Evolutionary conservation across 2,113 vertebrate genomes (phyloP).

Genomic region (Ailuropoda melanoleuca): DNA sequence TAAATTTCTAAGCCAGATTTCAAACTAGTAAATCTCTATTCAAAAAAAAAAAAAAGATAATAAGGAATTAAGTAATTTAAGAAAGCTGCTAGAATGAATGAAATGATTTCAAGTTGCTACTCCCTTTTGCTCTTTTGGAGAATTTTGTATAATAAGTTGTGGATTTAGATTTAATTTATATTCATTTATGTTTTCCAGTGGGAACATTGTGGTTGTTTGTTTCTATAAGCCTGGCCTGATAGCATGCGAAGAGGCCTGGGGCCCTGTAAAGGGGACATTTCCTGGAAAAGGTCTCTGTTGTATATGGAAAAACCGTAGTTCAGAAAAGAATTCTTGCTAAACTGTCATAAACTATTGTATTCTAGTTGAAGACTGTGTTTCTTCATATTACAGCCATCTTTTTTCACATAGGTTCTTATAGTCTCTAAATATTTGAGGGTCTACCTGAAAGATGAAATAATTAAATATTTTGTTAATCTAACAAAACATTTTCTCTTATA

Average conservation of each 20-base stretch:
- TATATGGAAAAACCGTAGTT: conserved; percentile 36
- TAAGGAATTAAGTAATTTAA: conserved; percentile 49
- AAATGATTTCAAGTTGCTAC: not conserved
- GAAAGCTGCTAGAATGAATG: not conserved
- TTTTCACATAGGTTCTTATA: not conserved
- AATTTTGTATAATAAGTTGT: conserved; percentile 47
- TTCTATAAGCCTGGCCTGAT: conserved; percentile 53
- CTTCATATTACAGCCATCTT: conserved; percentile 34
- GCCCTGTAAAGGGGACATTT: conserved; percentile 68
- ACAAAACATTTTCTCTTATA: not conserved
- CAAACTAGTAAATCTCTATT: not conserved
- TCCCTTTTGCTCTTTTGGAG: conserved; percentile 4
- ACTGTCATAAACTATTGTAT: conserved; percentile 40
- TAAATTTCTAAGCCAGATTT: not conserved
- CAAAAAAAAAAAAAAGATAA: not conserved
- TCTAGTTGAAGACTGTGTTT: conserved; percentile 36
- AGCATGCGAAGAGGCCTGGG: conserved; percentile 54
- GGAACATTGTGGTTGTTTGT: conserved; percentile 54
- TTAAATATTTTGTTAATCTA: conserved; percentile 14
- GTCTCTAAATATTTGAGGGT: not conserved
- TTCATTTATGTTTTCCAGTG: conserved; percentile 62
- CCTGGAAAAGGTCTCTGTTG: conserved; percentile 7
- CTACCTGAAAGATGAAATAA: conserved; percentile 38
- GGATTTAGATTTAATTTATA: conserved; percentile 56
- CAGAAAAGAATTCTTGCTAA: conserved; percentile 33